Base-by-base conservation (phyloP, 2,888 invertebrate species). In the Anorthoa munda region DNA sequence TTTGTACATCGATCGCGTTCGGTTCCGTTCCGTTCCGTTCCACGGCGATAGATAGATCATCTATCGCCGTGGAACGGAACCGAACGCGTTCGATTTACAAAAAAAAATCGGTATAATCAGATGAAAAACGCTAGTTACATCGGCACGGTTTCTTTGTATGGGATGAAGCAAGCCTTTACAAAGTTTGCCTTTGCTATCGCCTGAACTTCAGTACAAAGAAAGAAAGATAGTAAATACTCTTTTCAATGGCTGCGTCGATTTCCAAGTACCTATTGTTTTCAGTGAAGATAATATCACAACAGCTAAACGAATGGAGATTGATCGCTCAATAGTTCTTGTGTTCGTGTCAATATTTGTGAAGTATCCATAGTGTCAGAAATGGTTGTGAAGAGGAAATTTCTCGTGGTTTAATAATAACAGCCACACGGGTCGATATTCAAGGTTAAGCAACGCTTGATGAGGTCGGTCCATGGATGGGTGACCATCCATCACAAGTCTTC, bases 321-420 rank as follows among this genome's bases (percentile, higher is more conserved):
- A 82, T 77, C 45, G 67, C 13, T 61, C 64, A 65, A 69, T 67
- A 77, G 12, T 67, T 26, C 63, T 67, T 46, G 31, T 15, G 13
- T 2, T 31, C 53, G 23, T 50, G 67, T 72, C 78, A 82, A 80
- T 63, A 61, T 82, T 82, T 78, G 48, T 58, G 7, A 64, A 64
- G 51, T 80, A 51, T 4, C 56, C 39, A 69, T 81, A 56, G 65
- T 81, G 31, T 53, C 23, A 39, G n/a, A 51, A 7, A 18, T 46
- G 64, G 39, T 45, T 53, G 17, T 26, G 31, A 23, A 50, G 13
- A 15, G 70, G 56, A 79, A 69, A 18, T 48, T 75, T 66, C 15
- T n/a, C n/a, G n/a, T 82, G 48, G 45, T 50, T 13, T 31, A 60
- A 7, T n/a, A 17, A 18, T 50, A 50, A 7, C 4, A 53, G 11